Percentiles rank a stretch among this genome's conserved stretches.
Conservation (phyloP, 30 jellyfish, hydroid and myxozoan species). For the Aurelia aurita region DNA sequence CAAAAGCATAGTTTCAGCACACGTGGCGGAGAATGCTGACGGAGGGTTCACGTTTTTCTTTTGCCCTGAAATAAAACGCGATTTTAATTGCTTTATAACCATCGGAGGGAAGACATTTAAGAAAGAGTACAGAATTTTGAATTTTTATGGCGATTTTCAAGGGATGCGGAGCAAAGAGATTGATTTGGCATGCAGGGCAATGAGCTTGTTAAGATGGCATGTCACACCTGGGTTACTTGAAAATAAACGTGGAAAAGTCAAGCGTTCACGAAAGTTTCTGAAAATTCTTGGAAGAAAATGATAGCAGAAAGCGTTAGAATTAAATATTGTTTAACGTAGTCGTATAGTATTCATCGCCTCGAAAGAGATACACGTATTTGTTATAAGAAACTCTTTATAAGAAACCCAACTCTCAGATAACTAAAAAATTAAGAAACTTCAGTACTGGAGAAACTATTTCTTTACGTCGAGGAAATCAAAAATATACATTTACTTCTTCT, state of each 20-base stretch:
- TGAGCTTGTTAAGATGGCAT: slow-evolving; percentile 97
- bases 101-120: slow-evolving; percentile 80
- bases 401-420: too few species aligned
- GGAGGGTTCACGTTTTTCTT: slow-evolving; percentile 93
- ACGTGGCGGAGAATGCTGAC: slow-evolving; percentile 85
- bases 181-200: slow-evolving; percentile 94
- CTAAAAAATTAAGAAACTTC: too few species aligned
- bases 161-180: slow-evolving; percentile 81
- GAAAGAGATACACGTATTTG: too few species aligned
- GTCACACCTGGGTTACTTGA: slow-evolving; percentile 94
- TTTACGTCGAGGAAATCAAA: too few species aligned
- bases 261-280: slow-evolving; percentile 53
- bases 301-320: not conserved
- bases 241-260: slow-evolving; percentile 72
- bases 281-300: slow-evolving; percentile 35
- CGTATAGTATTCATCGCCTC: too few species aligned
- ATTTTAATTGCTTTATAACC: slow-evolving; percentile 83
- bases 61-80: slow-evolving; percentile 87
- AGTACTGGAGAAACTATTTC: too few species aligned
- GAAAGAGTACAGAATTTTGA: slow-evolving; percentile 76
- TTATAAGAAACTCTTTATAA: too few species aligned
- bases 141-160: slow-evolving; percentile 86
- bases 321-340: too few species aligned
- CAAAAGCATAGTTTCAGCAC: slow-evolving; percentile 95
- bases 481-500: too few species aligned